Base-by-base conservation (phyloP, 2,113 vertebrate genomes). In the Neolamprologus toae region DNA sequence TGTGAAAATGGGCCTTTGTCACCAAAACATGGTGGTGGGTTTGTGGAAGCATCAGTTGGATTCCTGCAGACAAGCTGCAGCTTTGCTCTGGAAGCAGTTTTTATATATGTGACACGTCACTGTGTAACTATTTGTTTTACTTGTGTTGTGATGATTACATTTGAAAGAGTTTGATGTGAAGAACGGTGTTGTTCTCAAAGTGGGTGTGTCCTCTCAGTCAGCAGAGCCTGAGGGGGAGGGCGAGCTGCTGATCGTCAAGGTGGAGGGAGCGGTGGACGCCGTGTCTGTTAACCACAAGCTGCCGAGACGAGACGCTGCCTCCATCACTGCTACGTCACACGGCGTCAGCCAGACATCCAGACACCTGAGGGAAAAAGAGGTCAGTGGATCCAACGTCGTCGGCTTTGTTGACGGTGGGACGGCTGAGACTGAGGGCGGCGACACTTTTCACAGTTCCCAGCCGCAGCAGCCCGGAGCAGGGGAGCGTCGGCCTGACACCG, bases 311-410 rank as follows among this genome's bases (percentile, higher is more conserved):
- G 83, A 63, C 11, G 8, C 33, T 42, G 6, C 14, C 23, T 17
- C 68, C 66, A 23, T 13, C 68, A 1, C 55, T 1, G 13, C 40
- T 3, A 4, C 73, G 40, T 33, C 33, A 0, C 21, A n/a, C 14
- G 16, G 8, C 6, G 5, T 13, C n/a, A 23, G 35, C 14, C 4
- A 7, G n/a, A 13, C 11, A 5, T 12, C n/a, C 23, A 3, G 49
- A 19, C 42, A 28, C 53, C 68, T 7, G 21, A 73, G 68, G 21
- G 21, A 68, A 54, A 90, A 11, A 90, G 94, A 95, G 93, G 93
- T 95, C 94, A 95, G 93, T 95, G 95, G 92, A 92, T 91, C 92
- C 31, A 86, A 93, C 80, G 10, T 42, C 83, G 6, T 88, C 88
- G 59, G 68, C 84, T 84, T 91, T 83, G 83, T 93, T 88, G 90